Conservation (phyloP, 2,113 vertebrate species). For the Rana temporaria region DNA sequence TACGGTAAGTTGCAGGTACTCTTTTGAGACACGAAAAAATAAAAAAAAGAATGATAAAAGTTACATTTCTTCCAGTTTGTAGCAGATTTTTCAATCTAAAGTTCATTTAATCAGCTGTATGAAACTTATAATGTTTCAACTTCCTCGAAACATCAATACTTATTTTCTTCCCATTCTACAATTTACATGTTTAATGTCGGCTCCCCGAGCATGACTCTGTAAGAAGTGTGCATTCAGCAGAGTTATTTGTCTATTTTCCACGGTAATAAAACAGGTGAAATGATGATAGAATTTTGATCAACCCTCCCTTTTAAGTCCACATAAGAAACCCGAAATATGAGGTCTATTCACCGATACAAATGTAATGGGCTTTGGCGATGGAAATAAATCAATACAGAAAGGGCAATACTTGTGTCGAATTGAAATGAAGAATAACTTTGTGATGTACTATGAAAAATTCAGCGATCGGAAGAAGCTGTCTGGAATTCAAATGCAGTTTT, state of each 20-base stretch:
- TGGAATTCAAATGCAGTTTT: slow-evolving; percentile 30
- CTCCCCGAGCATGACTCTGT: background rate
- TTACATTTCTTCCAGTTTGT: no score
- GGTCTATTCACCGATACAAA: slow-evolving; percentile 33
- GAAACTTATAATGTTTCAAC: no score
- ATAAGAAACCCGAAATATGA: slow-evolving; percentile 35
- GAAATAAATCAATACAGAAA: slow-evolving; percentile 44
- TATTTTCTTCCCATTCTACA: background rate
- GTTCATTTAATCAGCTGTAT: no score
- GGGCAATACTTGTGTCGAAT: slow-evolving; percentile 52
- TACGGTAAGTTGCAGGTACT: no score
- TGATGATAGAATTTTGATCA: background rate
- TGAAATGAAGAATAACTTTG: slow-evolving; percentile 55
- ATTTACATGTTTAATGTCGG: background rate
- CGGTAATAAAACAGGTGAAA: background rate
- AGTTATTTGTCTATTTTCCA: slow-evolving; percentile 25
- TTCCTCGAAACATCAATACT: no score
- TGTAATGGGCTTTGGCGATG: slow-evolving; percentile 21
- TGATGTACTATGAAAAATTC: slow-evolving; percentile 45
- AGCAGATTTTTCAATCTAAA: no score
- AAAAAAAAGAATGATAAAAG: no score
- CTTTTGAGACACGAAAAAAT: no score
- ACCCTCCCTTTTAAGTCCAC: slow-evolving; percentile 7
- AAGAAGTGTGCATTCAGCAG: background rate
- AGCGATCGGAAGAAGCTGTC: slow-evolving; percentile 47